phyloP scores from a whole-genome alignment of 2,797 vertebrate species.

The Myotis findleyi region DNA sequence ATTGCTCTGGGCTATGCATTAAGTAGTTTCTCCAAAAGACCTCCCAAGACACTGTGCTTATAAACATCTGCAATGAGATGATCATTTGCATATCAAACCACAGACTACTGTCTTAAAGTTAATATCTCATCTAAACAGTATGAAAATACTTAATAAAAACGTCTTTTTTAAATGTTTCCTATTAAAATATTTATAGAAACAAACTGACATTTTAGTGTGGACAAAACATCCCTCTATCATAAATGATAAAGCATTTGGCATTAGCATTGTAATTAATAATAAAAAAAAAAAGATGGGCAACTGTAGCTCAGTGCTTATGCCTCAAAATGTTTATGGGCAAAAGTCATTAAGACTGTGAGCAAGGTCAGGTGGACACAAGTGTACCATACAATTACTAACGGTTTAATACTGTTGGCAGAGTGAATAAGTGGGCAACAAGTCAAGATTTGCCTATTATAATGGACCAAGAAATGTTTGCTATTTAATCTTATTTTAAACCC shows the following conservation, averaged over 20 bases:
- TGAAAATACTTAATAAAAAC: conserved; percentile 32
- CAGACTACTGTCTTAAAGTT: not conserved
- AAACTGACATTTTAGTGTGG: not conserved
- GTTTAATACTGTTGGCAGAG: not conserved
- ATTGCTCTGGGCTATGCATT: not conserved
- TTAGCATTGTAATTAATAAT: not conserved
- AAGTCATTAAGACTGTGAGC: not conserved
- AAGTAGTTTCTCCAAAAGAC: not conserved
- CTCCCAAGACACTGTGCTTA: not conserved
- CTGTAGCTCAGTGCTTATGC: not conserved
- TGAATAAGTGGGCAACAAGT: not conserved
- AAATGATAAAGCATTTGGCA: conserved; percentile 29
- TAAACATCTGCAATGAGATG: not conserved
- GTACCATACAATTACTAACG: not conserved
- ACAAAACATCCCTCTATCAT: not conserved
- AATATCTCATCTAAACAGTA: not conserved
- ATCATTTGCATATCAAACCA: conserved; percentile 30
- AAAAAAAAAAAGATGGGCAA: not conserved
- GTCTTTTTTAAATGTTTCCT: not conserved
- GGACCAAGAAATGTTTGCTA: conserved; percentile 25
- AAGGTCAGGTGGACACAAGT: not conserved
- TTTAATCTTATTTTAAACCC: conserved; percentile 1
- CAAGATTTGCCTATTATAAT: not conserved
- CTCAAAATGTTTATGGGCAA: not conserved
- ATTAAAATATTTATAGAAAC: conserved; percentile 44